A percentile compares a stretch with the other conserved stretches of the same genome.
These are phyloP conservation scores for Abramis brama DNA, from an alignment of 2,113 vertebrate species.

Conservation along the genomic window DNA sequence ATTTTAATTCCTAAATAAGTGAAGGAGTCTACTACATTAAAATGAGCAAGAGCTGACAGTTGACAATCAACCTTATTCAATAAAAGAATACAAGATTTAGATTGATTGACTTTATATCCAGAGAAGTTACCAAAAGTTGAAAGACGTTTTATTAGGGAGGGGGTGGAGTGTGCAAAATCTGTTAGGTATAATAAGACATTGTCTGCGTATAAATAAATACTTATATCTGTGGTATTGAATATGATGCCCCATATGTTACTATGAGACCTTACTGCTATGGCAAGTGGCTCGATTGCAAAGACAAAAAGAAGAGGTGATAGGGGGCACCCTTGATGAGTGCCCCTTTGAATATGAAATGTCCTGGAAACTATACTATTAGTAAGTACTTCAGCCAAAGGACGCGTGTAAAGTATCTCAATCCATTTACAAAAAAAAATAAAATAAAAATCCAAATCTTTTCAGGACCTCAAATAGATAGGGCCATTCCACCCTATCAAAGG, in stretches of 20 bases:
- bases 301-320: neutral
- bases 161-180: neutral
- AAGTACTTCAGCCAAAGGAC: neutral
- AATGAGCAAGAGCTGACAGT: neutral
- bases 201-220: neutral
- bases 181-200: neutral
- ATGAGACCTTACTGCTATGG: neutral
- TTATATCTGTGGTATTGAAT: neutral
- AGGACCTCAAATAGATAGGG: conserved; percentile 2
- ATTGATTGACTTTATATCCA: neutral
- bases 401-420: neutral
- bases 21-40: neutral
- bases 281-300: neutral
- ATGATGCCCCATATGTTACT: neutral
- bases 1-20: neutral
- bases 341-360: neutral
- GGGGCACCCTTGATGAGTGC: neutral
- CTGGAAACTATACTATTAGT: neutral
- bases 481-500: neutral
- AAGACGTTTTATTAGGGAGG: neutral
- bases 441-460: neutral
- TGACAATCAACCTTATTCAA: neutral
- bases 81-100: neutral
- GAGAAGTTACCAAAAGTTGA: neutral
- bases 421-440: neutral